These are phyloP conservation scores for Cepphus grylle DNA, from an alignment of 2,113 vertebrate species.

Conservation along the genomic window DNA sequence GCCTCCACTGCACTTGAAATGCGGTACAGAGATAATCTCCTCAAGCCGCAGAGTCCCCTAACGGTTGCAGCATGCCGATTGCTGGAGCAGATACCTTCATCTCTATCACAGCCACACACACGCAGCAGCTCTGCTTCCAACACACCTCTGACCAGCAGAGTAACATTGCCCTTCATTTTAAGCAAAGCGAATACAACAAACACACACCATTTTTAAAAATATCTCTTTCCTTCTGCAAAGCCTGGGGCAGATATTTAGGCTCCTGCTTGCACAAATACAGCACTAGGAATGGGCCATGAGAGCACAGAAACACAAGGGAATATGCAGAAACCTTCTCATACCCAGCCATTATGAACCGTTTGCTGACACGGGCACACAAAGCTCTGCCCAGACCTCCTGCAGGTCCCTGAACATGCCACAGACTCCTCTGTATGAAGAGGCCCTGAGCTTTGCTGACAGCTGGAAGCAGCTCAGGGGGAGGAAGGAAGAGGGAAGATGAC, in stretches of 20 bases:
- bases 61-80: fast-evolving
- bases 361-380: not conserved
- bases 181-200: not conserved
- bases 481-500: not conserved
- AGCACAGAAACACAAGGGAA: not conserved
- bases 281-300: not conserved
- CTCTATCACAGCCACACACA: not conserved
- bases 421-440: fast-evolving
- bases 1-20: not conserved
- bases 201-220: not conserved
- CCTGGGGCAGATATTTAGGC: not conserved
- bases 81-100: not conserved
- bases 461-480: not conserved
- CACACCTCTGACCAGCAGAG: not conserved
- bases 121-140: not conserved
- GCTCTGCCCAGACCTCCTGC: not conserved
- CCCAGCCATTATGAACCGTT: fast-evolving
- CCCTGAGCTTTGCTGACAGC: not conserved
- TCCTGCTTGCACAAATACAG: not conserved
- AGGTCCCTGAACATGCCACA: not conserved
- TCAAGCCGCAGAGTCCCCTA: not conserved
- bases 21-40: fast-evolving
- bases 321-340: not conserved
- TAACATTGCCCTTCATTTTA: not conserved
- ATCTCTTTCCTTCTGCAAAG: not conserved